Evolutionary conservation across 1,140 invertebrate species (phyloP), one percentile per base, ranked within the genome.

Genomic region (Harlomillsia oculata): DNA sequence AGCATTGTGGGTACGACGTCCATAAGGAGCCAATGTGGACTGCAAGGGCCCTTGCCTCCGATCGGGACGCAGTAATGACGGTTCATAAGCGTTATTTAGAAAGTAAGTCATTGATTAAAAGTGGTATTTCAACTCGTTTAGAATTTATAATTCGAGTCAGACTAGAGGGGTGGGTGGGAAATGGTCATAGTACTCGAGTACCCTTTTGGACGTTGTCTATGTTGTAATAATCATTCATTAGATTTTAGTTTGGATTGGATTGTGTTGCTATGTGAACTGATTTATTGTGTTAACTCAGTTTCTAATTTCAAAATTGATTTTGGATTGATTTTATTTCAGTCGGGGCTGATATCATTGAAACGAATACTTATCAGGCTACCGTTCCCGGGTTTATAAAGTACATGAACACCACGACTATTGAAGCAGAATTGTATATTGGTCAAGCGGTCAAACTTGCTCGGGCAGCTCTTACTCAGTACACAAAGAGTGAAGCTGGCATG

Each of bases 291-390:
- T n/a, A n/a, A n/a, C n/a, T n/a, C n/a, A n/a, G n/a, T n/a, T n/a
- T n/a, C n/a, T n/a, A n/a, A n/a, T 16, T 56, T 16, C 8, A 54
- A 9, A 45, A n/a, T 25, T 39, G 9, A 43, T 55, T 32, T 25
- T 41, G 18, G 56, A 29, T 49, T 23, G 9, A 36, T 52, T 43
- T 46, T 53, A 28, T 16, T n/a, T 60, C 74, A 81, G 86, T 84
- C 66, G 90, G 90, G 2, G 82, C 87, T 14, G 81, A 93, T 67
- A 74, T 93, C 26, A 82, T 94, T 40, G 79, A 84, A 59, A 91
- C 87, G 5, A 85, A 85, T 56, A 91, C 87, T 2, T 96, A 95
- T 69, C 90, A 95, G 74, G 86, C 89, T 0, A 87, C 83, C 11
- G 73, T 91, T 37, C 77, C 79, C 20, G 85, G 87, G 0, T 86